Evolutionary conservation across 2,888 invertebrate species (phyloP), one percentile per base, ranked within the genome.

Genomic region (Oscheius sp.): DNA sequence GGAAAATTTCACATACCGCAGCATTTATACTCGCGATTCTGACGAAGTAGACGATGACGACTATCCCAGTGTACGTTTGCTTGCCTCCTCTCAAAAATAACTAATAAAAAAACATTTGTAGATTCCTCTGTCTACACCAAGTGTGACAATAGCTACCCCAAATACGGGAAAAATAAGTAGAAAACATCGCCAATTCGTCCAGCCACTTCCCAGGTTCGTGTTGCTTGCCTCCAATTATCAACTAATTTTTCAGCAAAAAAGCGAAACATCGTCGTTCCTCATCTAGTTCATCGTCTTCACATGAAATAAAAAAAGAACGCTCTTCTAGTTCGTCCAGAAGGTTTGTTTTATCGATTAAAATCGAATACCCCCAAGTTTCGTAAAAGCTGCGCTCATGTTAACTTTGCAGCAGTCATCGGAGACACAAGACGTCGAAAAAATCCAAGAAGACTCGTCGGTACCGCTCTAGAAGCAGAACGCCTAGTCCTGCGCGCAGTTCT

Each of bases 21-120:
- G 9, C 2, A 9, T 57, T 13, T 32, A 33, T 32, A 10, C 29
- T 21, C 32, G 33, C 29, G 57, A 57, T 57, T 57, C 57, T 10
- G 57, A 57, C 57, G 58, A 58, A 33, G 58, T 21, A 5, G 58
- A 58, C 29, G 58, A 58, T 33, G 21, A 33, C 11, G 58, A 58
- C 4, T 32, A 32, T 4, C 58, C 58, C 11, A 32, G 33, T 21
- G 58, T 58, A 5, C 42, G 53, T 4, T 53, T 21, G 21, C 21
- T 21, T 21, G 21, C 21, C 21, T 21, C 21, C 21, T 29, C 11
- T 3, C 3, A 53, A 53, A 53, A 53, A 4, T 53, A 4, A 3
- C n/a, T 3, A 9, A 53, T 53, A 9, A 3, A 53, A 4, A 53
- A 53, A 2, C 3, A 7, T 21, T 53, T 53, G 7, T 11, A 53